Conservation (phyloP, 2,888 invertebrate genomes). For the Xanthia togata region DNA sequence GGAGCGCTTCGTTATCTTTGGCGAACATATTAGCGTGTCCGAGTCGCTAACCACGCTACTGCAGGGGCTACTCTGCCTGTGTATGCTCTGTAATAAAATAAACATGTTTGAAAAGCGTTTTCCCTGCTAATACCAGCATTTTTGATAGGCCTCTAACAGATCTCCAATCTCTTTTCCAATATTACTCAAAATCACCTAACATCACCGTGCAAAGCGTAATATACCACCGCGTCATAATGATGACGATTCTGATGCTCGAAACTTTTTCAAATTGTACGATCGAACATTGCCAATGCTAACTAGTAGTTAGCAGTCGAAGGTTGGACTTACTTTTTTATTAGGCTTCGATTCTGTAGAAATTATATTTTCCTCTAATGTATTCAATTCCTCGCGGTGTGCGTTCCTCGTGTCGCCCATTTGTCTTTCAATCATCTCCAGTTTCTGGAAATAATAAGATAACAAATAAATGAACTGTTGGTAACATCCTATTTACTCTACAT, state of each 20-base stretch:
- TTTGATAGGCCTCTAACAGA: neutral
- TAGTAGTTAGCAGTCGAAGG: neutral
- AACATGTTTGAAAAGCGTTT: neutral
- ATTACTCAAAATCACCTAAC: neutral
- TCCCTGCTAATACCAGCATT: neutral
- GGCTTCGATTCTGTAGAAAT: constrained; percentile 72
- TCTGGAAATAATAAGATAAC: constrained; percentile 69
- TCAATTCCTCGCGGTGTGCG: constrained; percentile 70
- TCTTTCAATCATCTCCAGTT: constrained; percentile 83
- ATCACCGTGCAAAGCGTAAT: neutral
- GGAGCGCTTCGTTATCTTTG: constrained; percentile 68
- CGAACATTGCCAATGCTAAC: neutral
- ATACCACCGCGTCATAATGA: neutral
- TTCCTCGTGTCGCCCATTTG: constrained; percentile 84
- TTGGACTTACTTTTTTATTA: constrained; percentile 75
- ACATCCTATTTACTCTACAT: neutral
- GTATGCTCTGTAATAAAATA: constrained; percentile 32
- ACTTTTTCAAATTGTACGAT: neutral
- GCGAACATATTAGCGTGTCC: constrained; percentile 83
- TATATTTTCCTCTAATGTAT: constrained; percentile 72
- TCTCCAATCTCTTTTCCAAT: neutral
- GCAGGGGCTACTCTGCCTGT: constrained; percentile 66
- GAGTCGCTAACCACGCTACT: constrained; percentile 82
- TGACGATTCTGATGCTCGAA: neutral
- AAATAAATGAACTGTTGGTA: neutral